These are phyloP conservation scores for Pycnomerus fuliginosus DNA, from an alignment of 2,888 invertebrate genomes.

Conservation along the genomic window DNA sequence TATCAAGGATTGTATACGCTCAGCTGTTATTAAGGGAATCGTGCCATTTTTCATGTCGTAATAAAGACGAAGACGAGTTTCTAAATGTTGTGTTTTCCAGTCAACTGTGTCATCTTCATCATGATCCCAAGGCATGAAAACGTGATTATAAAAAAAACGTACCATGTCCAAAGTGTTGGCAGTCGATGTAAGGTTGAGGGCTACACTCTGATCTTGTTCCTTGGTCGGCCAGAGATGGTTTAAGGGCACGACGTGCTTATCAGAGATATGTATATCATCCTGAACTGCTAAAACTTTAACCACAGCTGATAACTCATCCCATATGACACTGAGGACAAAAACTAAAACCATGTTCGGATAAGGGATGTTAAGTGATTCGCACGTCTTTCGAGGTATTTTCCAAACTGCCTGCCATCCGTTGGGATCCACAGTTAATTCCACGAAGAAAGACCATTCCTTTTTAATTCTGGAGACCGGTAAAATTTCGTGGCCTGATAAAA, in stretches of 20 bases:
- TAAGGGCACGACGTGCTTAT: slow-evolving; percentile 61
- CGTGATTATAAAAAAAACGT: slow-evolving; percentile 65
- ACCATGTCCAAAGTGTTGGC: slow-evolving; percentile 66
- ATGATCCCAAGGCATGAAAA: slow-evolving; percentile 72
- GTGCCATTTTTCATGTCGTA: slow-evolving; percentile 60
- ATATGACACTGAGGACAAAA: slow-evolving; percentile 60
- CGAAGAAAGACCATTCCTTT: slow-evolving; percentile 58
- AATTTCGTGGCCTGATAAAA: slow-evolving; percentile 52
- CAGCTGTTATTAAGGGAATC: slow-evolving; percentile 55
- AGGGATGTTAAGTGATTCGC: slow-evolving; percentile 63
- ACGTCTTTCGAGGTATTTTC: slow-evolving; percentile 66
- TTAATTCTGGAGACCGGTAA: slow-evolving; percentile 56
- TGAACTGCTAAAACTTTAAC: slow-evolving; percentile 65
- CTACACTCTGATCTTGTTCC: slow-evolving; percentile 59
- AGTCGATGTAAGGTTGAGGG: slow-evolving; percentile 60
- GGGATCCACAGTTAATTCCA: slow-evolving; percentile 63
- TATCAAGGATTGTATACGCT: slow-evolving; percentile 56
- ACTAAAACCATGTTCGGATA: slow-evolving; percentile 66
- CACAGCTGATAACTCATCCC: slow-evolving; percentile 57
- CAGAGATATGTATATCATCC: slow-evolving; percentile 63
- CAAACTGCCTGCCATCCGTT: slow-evolving; percentile 70
- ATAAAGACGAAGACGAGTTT: slow-evolving; percentile 57
- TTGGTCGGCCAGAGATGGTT: slow-evolving; percentile 65
- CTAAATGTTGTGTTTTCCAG: slow-evolving; percentile 59
- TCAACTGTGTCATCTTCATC: slow-evolving; percentile 63